Base-by-base conservation (phyloP, 2,888 invertebrate species). In the Eupithecia inturbata region DNA sequence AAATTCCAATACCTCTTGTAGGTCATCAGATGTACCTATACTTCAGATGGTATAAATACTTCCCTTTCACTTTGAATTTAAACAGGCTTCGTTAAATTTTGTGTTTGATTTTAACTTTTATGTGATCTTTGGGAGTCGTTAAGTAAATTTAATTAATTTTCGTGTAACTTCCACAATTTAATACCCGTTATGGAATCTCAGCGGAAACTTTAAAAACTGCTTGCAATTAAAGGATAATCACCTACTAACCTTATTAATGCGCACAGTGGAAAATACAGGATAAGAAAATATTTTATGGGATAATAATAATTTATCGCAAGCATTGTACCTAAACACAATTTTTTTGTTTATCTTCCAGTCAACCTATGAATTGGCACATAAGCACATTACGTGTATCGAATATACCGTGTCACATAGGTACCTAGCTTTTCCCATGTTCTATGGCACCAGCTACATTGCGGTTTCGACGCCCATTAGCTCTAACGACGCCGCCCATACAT, bases 131-230 rank as follows among this genome's bases (percentile, higher is more conserved):
- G 60, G 71, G 60, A 67, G 67, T 67, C 67, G 45, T 53, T 70
- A 70, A 66, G 45, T 67, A 67, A 71, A 67, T 71, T 71, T 41
- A 67, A 69, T 69, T 62, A 60, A 69, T 69, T 69, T 62, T 41
- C 68, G 10, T 36, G 36, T 64, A 64, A 64, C 64, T 64, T 64
- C 64, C 33, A 64, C 16, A 53, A 57, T 57, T 68, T 57, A 39
- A 36, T 62, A 69, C 36, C 41, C 62, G 60, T 69, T 69, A 62
- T 9, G 62, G 31, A 64, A 64, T 64, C 64, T 64, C 64, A 33
- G 22, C 9, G 64, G 64, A 64, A 64, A 64, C 64, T 64, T 64
- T 62, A 31, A 64, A 64, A 33, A 36, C 12, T n/a, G 33, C 36
- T 31, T 64, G 4, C 10, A 36, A 64, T 64, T 64, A 3, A 2